Evolutionary conservation across 2,888 invertebrate genomes (phyloP).

Genomic region (Himalopsyche tibetana): DNA sequence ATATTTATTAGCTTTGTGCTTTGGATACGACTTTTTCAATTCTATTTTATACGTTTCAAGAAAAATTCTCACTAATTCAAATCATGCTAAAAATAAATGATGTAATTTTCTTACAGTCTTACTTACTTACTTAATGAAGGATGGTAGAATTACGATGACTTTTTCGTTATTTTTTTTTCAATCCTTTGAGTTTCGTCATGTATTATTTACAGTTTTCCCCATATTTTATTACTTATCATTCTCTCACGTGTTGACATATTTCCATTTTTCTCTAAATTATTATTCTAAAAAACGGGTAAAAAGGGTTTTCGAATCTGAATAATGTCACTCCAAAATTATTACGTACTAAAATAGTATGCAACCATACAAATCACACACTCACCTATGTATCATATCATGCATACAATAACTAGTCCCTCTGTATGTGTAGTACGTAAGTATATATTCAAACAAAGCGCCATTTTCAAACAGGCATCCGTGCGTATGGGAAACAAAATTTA

Average conservation of each 20-base stretch:
- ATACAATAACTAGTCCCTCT: conserved; percentile 6
- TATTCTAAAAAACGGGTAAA: conserved; percentile 12
- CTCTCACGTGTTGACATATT: not conserved
- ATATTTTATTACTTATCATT: conserved; percentile 6
- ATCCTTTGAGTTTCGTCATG: no score
- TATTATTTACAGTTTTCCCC: not conserved
- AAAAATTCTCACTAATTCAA: no score
- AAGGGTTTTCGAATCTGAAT: conserved; percentile 10
- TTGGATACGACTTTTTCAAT: no score
- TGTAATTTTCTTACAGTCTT: no score
- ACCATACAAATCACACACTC: not conserved
- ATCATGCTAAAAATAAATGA: no score
- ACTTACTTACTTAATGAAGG: no score
- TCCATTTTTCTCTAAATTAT: conserved; percentile 28
- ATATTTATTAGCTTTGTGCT: no score
- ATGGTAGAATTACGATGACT: no score
- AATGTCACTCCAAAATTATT: conserved; percentile 23
- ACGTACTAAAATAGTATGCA: conserved; percentile 26
- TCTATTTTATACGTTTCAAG: no score
- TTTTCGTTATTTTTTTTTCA: no score
- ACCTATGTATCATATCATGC: not conserved
- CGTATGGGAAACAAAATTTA: conserved; percentile 40
- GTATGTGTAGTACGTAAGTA: not conserved
- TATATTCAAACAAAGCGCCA: conserved; percentile 1
- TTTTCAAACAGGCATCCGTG: not conserved